A percentile compares a stretch with the other conserved stretches of the same genome.
Conservation (phyloP, 2,113 vertebrate genomes). For the Bufo bufo region DNA sequence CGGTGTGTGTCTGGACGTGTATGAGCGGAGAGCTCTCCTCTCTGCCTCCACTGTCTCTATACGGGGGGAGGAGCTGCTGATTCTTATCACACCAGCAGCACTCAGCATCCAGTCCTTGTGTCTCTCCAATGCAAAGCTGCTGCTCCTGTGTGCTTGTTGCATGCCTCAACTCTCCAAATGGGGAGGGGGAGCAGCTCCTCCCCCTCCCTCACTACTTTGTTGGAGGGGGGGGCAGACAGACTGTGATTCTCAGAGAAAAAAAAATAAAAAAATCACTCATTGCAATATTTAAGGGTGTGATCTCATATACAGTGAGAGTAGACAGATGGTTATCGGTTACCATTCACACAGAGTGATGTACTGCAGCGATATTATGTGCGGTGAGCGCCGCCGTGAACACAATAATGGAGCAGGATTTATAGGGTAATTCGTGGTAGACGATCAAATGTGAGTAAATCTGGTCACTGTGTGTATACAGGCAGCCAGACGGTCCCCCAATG, state of each 20-base stretch:
- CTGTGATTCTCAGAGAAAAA: not conserved
- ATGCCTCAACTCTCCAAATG: slow-evolving; percentile 49
- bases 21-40: slow-evolving; percentile 22
- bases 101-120: slow-evolving; percentile 31
- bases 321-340: not conserved
- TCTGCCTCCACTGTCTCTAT: slow-evolving; percentile 32
- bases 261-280: not conserved
- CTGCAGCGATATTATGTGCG: not conserved
- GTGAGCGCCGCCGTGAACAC: too few species aligned
- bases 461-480: too few species aligned
- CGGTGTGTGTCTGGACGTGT: slow-evolving; percentile 30
- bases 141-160: slow-evolving; percentile 46
- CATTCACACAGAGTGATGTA: not conserved
- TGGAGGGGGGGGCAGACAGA: not conserved
- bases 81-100: slow-evolving; percentile 46
- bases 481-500: too few species aligned
- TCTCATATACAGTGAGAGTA: too few species aligned
- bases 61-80: slow-evolving; percentile 11
- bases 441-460: too few species aligned
- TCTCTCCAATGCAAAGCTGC: slow-evolving; percentile 49
- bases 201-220: not conserved
- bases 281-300: slow-evolving; percentile 32
- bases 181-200: not conserved
- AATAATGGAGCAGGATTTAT: too few species aligned
- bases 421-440: too few species aligned